Percentiles rank a stretch among this genome's conserved stretches.
Conservation (phyloP, 2,797 vertebrate genomes). For the Hybognathus amarus region DNA sequence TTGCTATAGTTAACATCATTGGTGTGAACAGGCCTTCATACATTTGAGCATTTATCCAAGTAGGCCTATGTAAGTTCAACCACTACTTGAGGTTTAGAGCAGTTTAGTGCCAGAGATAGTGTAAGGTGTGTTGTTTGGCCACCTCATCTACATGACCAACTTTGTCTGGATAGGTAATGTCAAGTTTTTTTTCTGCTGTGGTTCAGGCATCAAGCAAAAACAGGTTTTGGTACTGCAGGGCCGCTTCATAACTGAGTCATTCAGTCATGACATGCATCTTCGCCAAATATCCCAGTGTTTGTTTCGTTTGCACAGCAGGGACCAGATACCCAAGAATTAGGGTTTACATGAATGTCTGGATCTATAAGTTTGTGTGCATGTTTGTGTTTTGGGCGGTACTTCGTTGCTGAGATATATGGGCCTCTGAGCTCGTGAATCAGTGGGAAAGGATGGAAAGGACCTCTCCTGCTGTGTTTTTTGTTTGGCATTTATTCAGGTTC, state of each 20-base stretch:
- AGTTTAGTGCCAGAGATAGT: too few relatives aligned
- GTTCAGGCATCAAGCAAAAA: background rate
- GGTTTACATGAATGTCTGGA: constrained; percentile 1
- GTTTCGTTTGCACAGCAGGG: constrained; percentile 36
- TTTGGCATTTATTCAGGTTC: background rate
- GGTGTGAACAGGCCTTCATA: too few relatives aligned
- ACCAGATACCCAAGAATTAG: constrained; percentile 25
- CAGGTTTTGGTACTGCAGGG: background rate
- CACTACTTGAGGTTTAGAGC: too few relatives aligned
- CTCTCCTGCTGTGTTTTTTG: constrained; percentile 13
- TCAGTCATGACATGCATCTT: background rate
- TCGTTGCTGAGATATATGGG: constrained; percentile 7
- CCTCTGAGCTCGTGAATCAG: constrained; percentile 7
- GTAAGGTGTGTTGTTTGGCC: background rate
- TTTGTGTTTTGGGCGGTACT: constrained; percentile 18
- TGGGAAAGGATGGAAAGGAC: constrained; percentile 20
- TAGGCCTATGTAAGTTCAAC: too few relatives aligned
- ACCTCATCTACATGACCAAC: background rate
- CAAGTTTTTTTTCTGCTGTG: background rate
- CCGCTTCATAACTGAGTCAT: background rate
- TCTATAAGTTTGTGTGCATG: constrained; percentile 29
- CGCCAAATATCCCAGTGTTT: constrained; percentile 13
- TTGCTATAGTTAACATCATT: too few relatives aligned
- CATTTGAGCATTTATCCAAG: too few relatives aligned
- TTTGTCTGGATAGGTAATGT: background rate